These are phyloP conservation scores for Cavia porcellus DNA, from an alignment of 2,113 vertebrate species.

Conservation along the genomic window DNA sequence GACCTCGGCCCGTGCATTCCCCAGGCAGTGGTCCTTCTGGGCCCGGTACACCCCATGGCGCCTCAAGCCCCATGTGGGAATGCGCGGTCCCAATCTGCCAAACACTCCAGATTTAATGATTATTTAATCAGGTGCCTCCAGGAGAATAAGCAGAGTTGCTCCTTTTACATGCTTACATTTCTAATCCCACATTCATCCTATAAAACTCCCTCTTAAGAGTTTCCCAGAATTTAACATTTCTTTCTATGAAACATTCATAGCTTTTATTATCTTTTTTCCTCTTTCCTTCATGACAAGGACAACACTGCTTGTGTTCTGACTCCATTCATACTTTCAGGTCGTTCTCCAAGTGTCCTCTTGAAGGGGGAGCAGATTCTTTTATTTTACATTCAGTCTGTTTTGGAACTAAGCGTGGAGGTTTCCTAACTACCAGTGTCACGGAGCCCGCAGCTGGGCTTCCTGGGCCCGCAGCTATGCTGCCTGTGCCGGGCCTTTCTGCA, in stretches of 20 bases:
- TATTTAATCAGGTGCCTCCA: slow-evolving; percentile 15
- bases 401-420: neutral
- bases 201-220: slow-evolving; percentile 40
- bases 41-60: accelerated
- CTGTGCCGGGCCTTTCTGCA: neutral
- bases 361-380: neutral
- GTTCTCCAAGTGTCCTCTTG: neutral
- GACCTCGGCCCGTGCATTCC: neutral
- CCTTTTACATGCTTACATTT: neutral
- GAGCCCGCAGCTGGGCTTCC: neutral
- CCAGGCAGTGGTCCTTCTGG: neutral
- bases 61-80: neutral
- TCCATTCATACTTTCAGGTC: neutral
- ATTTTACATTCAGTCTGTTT: neutral
- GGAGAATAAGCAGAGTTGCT: slow-evolving; percentile 20
- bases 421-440: accelerated
- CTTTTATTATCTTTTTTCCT: neutral
- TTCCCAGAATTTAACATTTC: slow-evolving; percentile 46
- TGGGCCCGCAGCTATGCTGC: neutral
- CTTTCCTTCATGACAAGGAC: neutral
- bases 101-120: neutral
- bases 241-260: neutral
- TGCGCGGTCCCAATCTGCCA: neutral
- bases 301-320: neutral
- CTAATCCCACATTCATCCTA: neutral